Evolutionary conservation across 2,113 vertebrate species (phyloP).

Genomic region (Columbina picui): DNA sequence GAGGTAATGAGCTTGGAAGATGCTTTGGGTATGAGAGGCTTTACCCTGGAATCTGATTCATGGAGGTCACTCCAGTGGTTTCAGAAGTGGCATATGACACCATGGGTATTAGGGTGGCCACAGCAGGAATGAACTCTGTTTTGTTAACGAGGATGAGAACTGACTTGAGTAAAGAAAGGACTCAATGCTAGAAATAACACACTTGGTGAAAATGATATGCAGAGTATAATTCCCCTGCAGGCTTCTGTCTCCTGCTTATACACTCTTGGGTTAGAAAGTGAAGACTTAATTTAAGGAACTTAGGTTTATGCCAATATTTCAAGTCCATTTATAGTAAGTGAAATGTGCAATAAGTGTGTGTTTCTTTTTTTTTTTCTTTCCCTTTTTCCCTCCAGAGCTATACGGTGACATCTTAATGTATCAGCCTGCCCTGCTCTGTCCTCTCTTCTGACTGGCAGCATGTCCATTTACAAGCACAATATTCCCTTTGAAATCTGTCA

Average conservation of each 20-base stretch:
- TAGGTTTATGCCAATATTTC: constrained; percentile 54
- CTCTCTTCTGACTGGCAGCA: constrained; percentile 39
- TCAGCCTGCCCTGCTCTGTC: constrained; percentile 11
- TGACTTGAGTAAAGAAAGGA: constrained; percentile 9
- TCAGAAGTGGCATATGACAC: fast-evolving
- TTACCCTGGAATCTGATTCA: not conserved
- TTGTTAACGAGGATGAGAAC: constrained; percentile 20
- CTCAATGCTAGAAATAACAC: constrained; percentile 21
- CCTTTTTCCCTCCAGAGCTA: not conserved
- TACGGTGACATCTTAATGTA: constrained; percentile 50
- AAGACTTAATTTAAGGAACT: constrained; percentile 68
- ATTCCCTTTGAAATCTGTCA: constrained; percentile 73
- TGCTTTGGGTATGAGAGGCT: not conserved
- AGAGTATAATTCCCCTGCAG: constrained; percentile 62
- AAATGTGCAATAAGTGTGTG: constrained; percentile 11
- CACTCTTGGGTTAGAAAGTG: constrained; percentile 57
- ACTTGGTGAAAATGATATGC: constrained; percentile 45
- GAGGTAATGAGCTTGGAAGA: not conserved
- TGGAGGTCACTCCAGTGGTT: not conserved
- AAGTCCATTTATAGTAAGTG: constrained; percentile 47
- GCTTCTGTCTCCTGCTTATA: constrained; percentile 60
- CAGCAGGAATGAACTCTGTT: not conserved
- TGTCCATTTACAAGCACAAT: constrained; percentile 64
- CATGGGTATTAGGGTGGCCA: not conserved
- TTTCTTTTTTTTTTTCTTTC: not conserved